Evolutionary conservation across 2,797 vertebrate species (phyloP).

Genomic region (Anguilla anguilla): DNA sequence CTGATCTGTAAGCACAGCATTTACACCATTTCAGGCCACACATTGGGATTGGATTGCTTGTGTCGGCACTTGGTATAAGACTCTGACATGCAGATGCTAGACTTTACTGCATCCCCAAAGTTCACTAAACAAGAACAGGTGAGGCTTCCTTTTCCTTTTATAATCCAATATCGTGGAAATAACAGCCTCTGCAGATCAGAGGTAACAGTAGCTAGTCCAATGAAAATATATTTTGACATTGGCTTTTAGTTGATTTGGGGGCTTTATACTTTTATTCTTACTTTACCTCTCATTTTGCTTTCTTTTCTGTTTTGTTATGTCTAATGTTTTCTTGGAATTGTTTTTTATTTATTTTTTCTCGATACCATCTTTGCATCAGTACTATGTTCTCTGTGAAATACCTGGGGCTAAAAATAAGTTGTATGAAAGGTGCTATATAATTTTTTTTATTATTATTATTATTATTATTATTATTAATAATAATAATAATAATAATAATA

Average conservation of each 20-base stretch:
- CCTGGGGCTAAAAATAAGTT: neutral
- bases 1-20: neutral
- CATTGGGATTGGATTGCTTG: neutral
- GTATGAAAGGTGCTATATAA: too few relatives aligned
- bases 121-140: neutral
- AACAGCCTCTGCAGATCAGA: neutral
- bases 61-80: neutral
- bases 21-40: neutral
- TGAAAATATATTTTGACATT: neutral
- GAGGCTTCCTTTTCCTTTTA: neutral
- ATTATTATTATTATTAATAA: too few relatives aligned
- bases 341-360: neutral
- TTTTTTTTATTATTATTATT: neutral
- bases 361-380: neutral
- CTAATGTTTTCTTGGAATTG: neutral
- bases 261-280: neutral
- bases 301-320: neutral
- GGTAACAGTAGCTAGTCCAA: neutral
- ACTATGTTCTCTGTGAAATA: neutral
- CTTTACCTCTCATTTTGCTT: neutral
- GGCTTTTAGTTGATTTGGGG: neutral
- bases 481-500: neutral
- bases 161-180: neutral
- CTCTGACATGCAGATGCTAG: neutral
- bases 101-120: neutral